These are phyloP conservation scores for Pangasius mekongensis DNA, from an alignment of 2,797 vertebrate genomes.

Conservation along the genomic window DNA sequence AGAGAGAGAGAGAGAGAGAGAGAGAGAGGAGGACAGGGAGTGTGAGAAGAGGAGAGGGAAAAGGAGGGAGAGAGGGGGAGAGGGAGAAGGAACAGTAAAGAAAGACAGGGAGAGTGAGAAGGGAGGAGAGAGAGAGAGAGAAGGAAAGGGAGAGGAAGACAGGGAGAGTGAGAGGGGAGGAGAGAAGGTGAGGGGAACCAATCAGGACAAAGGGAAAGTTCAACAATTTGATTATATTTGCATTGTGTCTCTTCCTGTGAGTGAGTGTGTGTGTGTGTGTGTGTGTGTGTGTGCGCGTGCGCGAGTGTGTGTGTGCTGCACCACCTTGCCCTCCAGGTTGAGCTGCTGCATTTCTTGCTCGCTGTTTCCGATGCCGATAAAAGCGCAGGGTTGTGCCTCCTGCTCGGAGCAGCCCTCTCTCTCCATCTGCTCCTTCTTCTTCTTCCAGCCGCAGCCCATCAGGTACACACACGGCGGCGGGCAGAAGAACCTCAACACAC, in stretches of 20 bases:
- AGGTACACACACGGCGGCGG: constrained; percentile 97
- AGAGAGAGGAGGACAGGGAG: not conserved
- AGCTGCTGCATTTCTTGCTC: constrained; percentile 99
- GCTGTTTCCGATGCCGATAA: constrained; percentile 99
- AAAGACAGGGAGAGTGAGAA: no score
- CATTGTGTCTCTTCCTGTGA: not conserved
- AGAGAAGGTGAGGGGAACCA: not conserved
- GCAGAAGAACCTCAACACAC: constrained; percentile 89
- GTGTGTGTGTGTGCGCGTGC: not conserved
- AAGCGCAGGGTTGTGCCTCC: constrained; percentile 95
- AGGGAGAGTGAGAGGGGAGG: no score
- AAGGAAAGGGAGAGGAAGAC: not conserved
- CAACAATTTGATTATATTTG: not conserved
- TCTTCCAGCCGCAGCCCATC: constrained; percentile 98
- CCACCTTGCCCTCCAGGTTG: constrained; percentile 97
- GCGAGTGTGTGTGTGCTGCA: not conserved
- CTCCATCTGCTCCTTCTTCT: constrained; percentile 97
- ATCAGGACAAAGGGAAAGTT: not conserved
- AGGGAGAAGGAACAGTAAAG: not conserved
- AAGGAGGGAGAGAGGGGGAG: no score
- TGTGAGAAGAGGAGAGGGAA: no score
- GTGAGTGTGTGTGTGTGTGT: not conserved
- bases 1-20: not conserved
- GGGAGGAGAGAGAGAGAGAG: no score
- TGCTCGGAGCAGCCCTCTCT: constrained; percentile 94